phyloP scores from a whole-genome alignment of 2,888 invertebrate genomes.

The Tortricodes alternella region DNA sequence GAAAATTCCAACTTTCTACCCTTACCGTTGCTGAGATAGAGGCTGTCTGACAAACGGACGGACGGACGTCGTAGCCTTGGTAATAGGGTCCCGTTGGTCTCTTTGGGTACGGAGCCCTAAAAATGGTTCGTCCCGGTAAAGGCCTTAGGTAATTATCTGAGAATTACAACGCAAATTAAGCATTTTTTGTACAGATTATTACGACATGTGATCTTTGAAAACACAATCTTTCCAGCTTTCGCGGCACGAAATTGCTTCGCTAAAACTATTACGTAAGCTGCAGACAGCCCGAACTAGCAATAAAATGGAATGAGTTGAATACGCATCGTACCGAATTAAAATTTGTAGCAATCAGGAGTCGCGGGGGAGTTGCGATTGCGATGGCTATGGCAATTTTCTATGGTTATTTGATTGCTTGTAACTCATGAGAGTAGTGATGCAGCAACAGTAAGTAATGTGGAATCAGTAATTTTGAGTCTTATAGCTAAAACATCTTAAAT shows the following conservation, averaged over 20 bases:
- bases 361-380: conserved; percentile 40
- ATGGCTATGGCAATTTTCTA: conserved; percentile 38
- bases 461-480: no score
- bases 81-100: no score
- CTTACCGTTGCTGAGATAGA: no score
- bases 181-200: no score
- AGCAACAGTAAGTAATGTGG: neutral
- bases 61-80: no score
- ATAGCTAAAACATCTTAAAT: no score
- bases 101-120: no score
- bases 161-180: no score
- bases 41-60: no score
- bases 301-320: conserved; percentile 42
- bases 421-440: conserved; percentile 22
- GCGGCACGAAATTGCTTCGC: conserved; percentile 32
- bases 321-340: conserved; percentile 44
- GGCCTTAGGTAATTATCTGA: no score
- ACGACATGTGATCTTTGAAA: neutral
- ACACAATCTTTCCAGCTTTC: neutral
- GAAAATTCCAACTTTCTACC: no score
- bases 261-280: conserved; percentile 34
- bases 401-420: conserved; percentile 51
- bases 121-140: no score
- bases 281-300: conserved; percentile 33
- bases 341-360: conserved; percentile 43